Evolutionary conservation across 2,113 vertebrate species (phyloP), one percentile per base, ranked within the genome.

Genomic region (Glaucomys volans): DNA sequence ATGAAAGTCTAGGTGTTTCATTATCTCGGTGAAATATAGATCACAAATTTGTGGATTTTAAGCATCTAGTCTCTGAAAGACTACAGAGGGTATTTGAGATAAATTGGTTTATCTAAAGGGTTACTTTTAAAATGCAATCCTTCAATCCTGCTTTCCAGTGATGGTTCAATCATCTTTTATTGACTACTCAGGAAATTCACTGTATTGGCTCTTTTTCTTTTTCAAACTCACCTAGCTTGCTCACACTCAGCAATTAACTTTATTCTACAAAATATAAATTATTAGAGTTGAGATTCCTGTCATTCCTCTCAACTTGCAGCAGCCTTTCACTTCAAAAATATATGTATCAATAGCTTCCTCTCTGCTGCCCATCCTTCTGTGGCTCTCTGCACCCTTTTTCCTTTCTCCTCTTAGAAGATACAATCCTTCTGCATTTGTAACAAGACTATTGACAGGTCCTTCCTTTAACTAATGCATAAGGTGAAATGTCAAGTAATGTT

Each of bases 401-500:
- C 26, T 57, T 76, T 67, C 42, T 90, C n/a, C 24, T 79, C 57
- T 67, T 54, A 8, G 30, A 81, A 66, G 18, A 32, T 2, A 42
- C 1, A 30, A 35, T 42, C 4, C 18, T 77, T 80, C 20, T 44
- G 30, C 6, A 57, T 57, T 81, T 80, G 42, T 8, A 84, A 57
- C 47, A 18, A 77, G 59, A 47, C 8, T 69, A 40, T 22, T 79
- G 64, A 40, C 35, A 14, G 28, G 42, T 9, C 10, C 10, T 79
- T 84, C 13, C 50, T 92, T 87, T 71, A 85, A 87, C 81, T 75
- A 69, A 42, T 9, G 52, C 10, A 37, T 37, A 85, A 86, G 2
- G 83, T 85, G 66, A 52, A 85, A 91, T 44, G 66, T 50, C 77
- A 85, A 87, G 50, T 37, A 76, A 54, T 57, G 14, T 77, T 93